Evolutionary conservation across 2,797 vertebrate genomes (phyloP), one percentile per base, ranked within the genome.

Genomic region (Protosalanx chinensis): DNA sequence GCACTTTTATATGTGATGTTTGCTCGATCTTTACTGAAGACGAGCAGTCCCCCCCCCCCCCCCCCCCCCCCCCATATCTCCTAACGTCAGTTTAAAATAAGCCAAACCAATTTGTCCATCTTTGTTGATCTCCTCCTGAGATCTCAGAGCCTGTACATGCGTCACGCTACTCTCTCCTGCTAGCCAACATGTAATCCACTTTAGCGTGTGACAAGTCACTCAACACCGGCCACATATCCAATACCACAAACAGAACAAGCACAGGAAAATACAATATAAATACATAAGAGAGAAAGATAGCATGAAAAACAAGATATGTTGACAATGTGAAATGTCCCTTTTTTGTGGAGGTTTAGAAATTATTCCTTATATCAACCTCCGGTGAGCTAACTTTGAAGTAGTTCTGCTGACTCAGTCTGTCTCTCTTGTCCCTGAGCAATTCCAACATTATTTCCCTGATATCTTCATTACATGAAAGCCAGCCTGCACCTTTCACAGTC

Each of bases 161-260:
- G 67, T 64, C 64, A 76, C 79, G 80, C 32, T 62, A 70, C 73
- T 71, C 71, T 49, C 60, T 77, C 75, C 71, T 68, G 65, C 56
- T 79, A 77, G 71, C 72, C 74, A 5, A 78, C 82, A 84, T 76
- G 63, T 79, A 80, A 88, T 81, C 77, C 78, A 81, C 76, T 84
- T 81, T 76, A 74, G 76, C 73, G 72, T 63, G 33, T 80, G 82
- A 74, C 80, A 78, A 84, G 84, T 84, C 83, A 87, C 85, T 85
- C 77, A 83, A 72, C 72, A 78, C 81, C 74, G 49, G 75, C 67
- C 64, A 71, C 72, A 72, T 73, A 78, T 64, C 73, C 69, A 78
- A 81, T 81, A 82, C 77, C 78, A 75, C 77, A 72, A 76, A 82
- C 81, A 79, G 79, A 64, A 68, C 61, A 67, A 18, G 80, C 77